Conservation (phyloP, 2,797 vertebrate species). For the Eutrigla gurnardus region DNA sequence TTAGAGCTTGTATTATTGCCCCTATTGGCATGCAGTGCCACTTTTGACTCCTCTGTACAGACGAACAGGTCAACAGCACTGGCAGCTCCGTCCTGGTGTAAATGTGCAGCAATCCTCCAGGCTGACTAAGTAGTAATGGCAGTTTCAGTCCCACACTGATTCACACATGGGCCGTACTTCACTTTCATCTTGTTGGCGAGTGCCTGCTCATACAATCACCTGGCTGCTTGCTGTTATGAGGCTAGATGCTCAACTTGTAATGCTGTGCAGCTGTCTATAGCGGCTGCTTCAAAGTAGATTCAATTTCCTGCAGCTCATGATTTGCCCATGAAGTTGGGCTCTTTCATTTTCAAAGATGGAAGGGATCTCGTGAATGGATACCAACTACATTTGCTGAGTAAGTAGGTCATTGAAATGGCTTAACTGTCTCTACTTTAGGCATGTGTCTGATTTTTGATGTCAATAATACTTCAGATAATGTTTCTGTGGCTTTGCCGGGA, state of each 20-base stretch:
- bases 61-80: conserved; percentile 27
- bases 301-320: background rate
- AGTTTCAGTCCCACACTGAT: conserved; percentile 42
- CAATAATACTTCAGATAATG: background rate
- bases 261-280: background rate
- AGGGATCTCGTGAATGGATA: background rate
- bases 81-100: background rate
- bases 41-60: conserved; percentile 15
- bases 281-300: conserved; percentile 3
- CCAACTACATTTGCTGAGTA: background rate
- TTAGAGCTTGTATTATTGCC: background rate
- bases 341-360: background rate
- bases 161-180: conserved; percentile 16
- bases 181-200: conserved; percentile 43
- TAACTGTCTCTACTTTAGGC: background rate
- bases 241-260: background rate
- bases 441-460: background rate
- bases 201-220: conserved; percentile 11
- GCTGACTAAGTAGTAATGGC: conserved; percentile 25
- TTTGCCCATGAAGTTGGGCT: conserved; percentile 7
- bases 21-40: background rate
- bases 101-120: conserved; percentile 35
- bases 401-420: background rate
- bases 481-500: background rate
- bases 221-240: background rate